Conservation (phyloP, 2,797 vertebrate species). For the Emys orbicularis region DNA sequence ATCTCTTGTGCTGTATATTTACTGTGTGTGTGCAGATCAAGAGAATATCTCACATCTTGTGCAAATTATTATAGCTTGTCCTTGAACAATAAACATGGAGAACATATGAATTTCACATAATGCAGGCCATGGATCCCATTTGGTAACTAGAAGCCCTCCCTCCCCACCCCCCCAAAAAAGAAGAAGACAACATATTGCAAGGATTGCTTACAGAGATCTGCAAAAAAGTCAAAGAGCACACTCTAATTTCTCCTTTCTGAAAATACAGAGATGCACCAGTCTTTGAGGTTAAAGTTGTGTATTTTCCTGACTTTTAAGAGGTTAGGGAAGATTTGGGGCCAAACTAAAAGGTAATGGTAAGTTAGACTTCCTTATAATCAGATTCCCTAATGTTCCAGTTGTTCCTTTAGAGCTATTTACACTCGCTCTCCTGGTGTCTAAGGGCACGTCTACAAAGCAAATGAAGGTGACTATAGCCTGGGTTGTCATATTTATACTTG, state of each 20-base stretch:
- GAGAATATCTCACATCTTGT: constrained; percentile 20
- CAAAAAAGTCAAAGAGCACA: constrained; percentile 22
- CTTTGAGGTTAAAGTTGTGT: not conserved
- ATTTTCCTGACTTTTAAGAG: not conserved
- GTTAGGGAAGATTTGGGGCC: not conserved
- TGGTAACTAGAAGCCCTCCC: not conserved
- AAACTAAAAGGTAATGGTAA: not conserved
- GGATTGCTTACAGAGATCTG: constrained; percentile 8
- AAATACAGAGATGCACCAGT: not conserved
- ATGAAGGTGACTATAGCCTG: not conserved
- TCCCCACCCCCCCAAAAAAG: not conserved
- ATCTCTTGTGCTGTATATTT: not conserved
- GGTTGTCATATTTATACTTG: not conserved
- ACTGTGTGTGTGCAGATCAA: not conserved
- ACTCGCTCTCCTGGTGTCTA: not conserved
- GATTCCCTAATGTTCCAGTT: not conserved
- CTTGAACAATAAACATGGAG: not conserved
- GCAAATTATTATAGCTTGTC: not conserved
- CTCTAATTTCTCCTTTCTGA: constrained; percentile 33
- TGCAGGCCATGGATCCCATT: not conserved
- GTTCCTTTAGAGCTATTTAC: not conserved
- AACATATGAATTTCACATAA: not conserved
- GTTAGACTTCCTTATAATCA: not conserved
- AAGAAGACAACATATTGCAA: not conserved
- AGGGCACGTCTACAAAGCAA: not conserved